A percentile compares a stretch with the other conserved stretches of the same genome.
phyloP scores from a whole-genome alignment of 2,113 vertebrate species.

The Osmerus mordax region DNA sequence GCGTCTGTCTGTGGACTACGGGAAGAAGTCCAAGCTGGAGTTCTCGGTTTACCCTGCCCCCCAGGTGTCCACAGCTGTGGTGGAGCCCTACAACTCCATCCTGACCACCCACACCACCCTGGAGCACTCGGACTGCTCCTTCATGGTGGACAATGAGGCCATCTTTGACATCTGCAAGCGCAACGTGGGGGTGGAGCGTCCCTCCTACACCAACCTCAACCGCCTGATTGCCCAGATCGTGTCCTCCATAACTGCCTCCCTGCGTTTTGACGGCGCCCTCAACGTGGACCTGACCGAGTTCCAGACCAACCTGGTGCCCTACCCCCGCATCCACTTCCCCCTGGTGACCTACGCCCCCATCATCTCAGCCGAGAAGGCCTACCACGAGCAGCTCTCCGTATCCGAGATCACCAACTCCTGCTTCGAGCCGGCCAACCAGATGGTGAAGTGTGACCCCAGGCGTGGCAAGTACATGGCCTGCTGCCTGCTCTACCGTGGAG shows the following conservation, averaged over 20 bases:
- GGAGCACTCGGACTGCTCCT: neutral
- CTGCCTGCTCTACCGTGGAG: slow-evolving; percentile 72
- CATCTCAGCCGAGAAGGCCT: slow-evolving; percentile 61
- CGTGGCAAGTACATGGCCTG: slow-evolving; percentile 29
- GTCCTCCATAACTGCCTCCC: slow-evolving; percentile 64
- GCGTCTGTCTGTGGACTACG: slow-evolving; percentile 75
- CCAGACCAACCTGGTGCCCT: slow-evolving; percentile 64
- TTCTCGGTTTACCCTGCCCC: slow-evolving; percentile 71
- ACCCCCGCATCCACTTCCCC: slow-evolving; percentile 2
- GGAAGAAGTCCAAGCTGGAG: slow-evolving; percentile 79
- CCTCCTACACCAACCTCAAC: slow-evolving; percentile 65
- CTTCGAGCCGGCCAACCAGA: slow-evolving; percentile 57
- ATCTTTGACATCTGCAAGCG: slow-evolving; percentile 74
- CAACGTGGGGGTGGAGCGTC: slow-evolving; percentile 73
- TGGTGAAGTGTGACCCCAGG: no score
- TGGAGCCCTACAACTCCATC: slow-evolving; percentile 72
- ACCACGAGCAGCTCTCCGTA: slow-evolving; percentile 69
- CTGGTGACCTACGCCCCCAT: neutral
- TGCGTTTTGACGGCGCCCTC: slow-evolving; percentile 78
- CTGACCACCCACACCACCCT: slow-evolving; percentile 40
- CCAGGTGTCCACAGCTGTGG: slow-evolving; percentile 66
- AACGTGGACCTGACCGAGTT: slow-evolving; percentile 81
- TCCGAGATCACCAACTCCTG: slow-evolving; percentile 69
- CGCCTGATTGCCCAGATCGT: slow-evolving; percentile 38
- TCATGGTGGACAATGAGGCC: slow-evolving; percentile 72